Evolutionary conservation across 2,797 vertebrate genomes (phyloP).

Genomic region (Cygnus olor): DNA sequence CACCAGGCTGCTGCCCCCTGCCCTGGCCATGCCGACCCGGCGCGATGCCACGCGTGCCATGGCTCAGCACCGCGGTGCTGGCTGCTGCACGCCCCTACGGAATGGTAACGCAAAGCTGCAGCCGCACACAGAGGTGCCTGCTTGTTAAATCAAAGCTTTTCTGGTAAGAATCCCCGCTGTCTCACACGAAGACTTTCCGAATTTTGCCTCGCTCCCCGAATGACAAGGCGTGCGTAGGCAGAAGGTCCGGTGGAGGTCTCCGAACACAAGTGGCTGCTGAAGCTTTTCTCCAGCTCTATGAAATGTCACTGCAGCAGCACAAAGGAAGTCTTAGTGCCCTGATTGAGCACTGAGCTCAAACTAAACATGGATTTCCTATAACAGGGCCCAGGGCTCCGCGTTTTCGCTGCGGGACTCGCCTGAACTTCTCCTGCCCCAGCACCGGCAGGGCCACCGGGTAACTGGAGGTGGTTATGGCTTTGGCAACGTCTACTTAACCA

Average conservation of each 20-base stretch:
- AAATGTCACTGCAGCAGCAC: not conserved
- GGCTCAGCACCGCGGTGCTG: no score
- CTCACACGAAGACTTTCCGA: not conserved
- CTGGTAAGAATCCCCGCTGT: not conserved
- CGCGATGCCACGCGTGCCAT: no score
- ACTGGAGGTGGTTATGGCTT: not conserved
- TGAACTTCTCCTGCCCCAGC: not conserved
- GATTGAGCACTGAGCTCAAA: not conserved
- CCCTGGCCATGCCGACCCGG: not conserved
- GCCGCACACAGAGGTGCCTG: rapidly evolving
- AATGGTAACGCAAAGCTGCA: not conserved
- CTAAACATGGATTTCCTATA: not conserved
- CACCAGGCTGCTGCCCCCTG: not conserved
- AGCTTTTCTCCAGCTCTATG: not conserved
- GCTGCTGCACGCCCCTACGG: no score
- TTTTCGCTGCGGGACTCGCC: not conserved
- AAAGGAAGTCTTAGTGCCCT: not conserved
- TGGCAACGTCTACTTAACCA: not conserved
- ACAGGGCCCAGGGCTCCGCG: not conserved
- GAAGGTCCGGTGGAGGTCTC: not conserved
- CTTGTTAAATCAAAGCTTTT: not conserved
- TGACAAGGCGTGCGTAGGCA: not conserved
- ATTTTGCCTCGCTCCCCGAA: not conserved
- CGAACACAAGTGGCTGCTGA: not conserved
- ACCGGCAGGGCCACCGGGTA: not conserved